These are phyloP conservation scores for Mellilla xanthometata DNA, from an alignment of 2,888 invertebrate genomes.

Conservation along the genomic window DNA sequence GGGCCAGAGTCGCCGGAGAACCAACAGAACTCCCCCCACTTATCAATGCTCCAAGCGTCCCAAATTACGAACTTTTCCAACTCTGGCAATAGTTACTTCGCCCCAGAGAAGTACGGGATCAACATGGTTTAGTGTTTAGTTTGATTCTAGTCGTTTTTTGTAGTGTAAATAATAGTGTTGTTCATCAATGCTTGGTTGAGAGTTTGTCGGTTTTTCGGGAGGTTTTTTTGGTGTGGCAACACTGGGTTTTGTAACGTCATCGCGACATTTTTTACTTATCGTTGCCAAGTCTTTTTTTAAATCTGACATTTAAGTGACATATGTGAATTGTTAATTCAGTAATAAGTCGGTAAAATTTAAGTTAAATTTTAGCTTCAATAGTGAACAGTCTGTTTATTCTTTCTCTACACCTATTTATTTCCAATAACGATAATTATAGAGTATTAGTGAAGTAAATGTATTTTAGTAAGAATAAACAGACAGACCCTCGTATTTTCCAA, in stretches of 20 bases:
- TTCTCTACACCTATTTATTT: constrained; percentile 16
- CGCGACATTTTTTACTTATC: no score
- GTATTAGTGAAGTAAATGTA: not conserved
- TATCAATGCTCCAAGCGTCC: constrained; percentile 77
- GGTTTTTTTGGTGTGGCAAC: constrained; percentile 9
- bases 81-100: constrained; percentile 75
- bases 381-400: constrained; percentile 9
- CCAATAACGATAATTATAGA: not conserved
- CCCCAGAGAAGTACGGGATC: constrained; percentile 78
- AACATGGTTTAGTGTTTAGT: constrained; percentile 79
- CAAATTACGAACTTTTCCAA: constrained; percentile 80
- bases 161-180: constrained; percentile 20
- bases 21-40: constrained; percentile 71
- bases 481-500: constrained; percentile 33
- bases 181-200: constrained; percentile 23
- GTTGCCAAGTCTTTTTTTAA: no score
- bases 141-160: constrained; percentile 35
- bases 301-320: no score
- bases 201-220: constrained; percentile 29
- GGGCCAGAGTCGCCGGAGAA: constrained; percentile 75
- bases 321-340: no score
- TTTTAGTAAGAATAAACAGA: constrained; percentile 17
- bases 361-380: no score
- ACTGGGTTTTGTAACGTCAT: not conserved
- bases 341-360: no score